Conservation (phyloP, 1,140 invertebrate genomes). For the Hylaeus volcanicus region DNA sequence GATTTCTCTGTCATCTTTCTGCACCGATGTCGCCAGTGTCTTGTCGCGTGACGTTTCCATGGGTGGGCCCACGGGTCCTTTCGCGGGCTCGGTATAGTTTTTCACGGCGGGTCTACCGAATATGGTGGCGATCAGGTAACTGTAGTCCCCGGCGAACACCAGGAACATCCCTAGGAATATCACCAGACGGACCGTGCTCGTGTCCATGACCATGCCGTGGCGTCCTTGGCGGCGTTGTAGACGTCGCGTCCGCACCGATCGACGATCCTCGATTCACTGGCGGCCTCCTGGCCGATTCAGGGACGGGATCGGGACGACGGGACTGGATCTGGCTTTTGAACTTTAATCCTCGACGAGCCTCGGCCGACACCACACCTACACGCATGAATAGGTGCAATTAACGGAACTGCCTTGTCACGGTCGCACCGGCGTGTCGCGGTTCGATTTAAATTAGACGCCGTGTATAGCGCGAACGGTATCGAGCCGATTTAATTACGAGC, state of each 20-base stretch:
- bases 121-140: constrained; percentile 71
- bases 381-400: constrained; percentile 1
- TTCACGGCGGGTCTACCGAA: constrained; percentile 67
- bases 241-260: constrained; percentile 30
- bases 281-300: constrained; percentile 14
- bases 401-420: background rate
- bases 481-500: background rate
- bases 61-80: constrained; percentile 55
- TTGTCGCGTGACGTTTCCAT: constrained; percentile 54
- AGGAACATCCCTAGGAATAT: constrained; percentile 79
- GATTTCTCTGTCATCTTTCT: constrained; percentile 64
- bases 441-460: background rate
- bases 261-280: constrained; percentile 44
- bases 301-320: constrained; percentile 8
- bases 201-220: constrained; percentile 68
- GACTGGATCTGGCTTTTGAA: constrained; percentile 27
- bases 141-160: constrained; percentile 78
- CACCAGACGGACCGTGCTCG: constrained; percentile 76
- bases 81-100: constrained; percentile 59
- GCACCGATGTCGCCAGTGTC: constrained; percentile 48
- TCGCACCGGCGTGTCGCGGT: background rate
- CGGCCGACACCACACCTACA: constrained; percentile 24
- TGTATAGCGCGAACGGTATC: background rate
- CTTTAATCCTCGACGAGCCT: constrained; percentile 9
- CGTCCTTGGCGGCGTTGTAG: background rate